Percentiles rank a stretch among this genome's conserved stretches.
Evolutionary conservation across 1,140 invertebrate species (phyloP).

Genomic region (Xylocopa sonorina): DNA sequence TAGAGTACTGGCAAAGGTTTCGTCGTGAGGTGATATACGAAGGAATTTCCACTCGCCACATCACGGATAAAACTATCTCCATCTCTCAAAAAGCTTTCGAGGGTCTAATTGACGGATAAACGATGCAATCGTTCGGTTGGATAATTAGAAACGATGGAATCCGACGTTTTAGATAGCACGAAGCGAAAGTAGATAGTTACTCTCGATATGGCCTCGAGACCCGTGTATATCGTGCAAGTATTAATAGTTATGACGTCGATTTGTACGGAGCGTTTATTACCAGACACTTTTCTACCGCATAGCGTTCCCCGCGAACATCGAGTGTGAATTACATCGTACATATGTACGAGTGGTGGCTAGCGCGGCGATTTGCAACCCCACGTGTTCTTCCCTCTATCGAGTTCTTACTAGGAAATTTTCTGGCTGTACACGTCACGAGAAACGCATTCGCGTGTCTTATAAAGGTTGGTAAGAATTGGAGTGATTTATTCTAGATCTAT

Average conservation of each 20-base stretch:
- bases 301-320: constrained; percentile 10
- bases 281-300: constrained; percentile 19
- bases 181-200: constrained; percentile 40
- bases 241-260: constrained; percentile 57
- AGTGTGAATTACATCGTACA: constrained; percentile 36
- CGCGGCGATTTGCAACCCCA: constrained; percentile 19
- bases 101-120: background rate
- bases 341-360: background rate
- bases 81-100: background rate
- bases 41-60: too few relatives aligned
- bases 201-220: constrained; percentile 40
- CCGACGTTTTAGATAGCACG: background rate
- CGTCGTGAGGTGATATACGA: too few relatives aligned
- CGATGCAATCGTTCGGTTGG: background rate
- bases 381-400: background rate
- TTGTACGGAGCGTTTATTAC: constrained; percentile 36
- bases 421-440: background rate
- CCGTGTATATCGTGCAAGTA: constrained; percentile 41
- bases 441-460: too few relatives aligned
- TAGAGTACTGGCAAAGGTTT: too few relatives aligned
- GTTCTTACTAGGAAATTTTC: too few relatives aligned
- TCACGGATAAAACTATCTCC: background rate
- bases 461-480: too few relatives aligned
- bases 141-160: constrained; percentile 12
- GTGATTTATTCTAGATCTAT: too few relatives aligned